phyloP scores from a whole-genome alignment of 92 coral and sea anemone genomes.

The Phenganax subtilis region DNA sequence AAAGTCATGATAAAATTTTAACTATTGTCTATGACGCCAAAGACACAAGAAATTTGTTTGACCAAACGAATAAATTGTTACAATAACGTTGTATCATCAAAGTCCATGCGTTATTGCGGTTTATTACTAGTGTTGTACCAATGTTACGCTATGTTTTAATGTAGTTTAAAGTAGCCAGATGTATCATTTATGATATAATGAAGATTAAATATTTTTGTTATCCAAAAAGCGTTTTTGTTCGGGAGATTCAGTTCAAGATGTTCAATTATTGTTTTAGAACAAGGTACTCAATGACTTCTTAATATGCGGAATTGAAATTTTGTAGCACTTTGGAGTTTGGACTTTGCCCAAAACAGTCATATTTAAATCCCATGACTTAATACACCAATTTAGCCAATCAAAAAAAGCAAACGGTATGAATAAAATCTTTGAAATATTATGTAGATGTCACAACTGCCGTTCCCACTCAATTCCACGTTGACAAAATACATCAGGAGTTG shows the following conservation, averaged over 20 bases:
- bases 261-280: not conserved
- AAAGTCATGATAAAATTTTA: too few species aligned
- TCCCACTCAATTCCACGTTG: conserved; percentile 6
- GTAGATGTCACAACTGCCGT: not conserved
- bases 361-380: not conserved
- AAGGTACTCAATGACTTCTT: not conserved
- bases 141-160: too few species aligned
- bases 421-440: not conserved
- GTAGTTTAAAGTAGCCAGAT: too few species aligned
- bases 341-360: conserved; percentile 1
- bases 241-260: not conserved
- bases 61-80: too few species aligned
- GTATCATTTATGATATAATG: too few species aligned
- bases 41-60: too few species aligned
- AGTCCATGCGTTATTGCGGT: too few species aligned
- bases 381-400: not conserved
- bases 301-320: too few species aligned
- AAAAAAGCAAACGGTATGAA: not conserved
- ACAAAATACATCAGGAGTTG: not conserved
- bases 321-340: not conserved
- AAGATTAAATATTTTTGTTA: not conserved
- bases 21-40: too few species aligned
- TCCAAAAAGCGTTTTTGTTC: not conserved
- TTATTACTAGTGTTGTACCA: too few species aligned
- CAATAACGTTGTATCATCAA: too few species aligned